Conservation (phyloP, 2,113 vertebrate species). For the Tricholaema leucomelas region DNA sequence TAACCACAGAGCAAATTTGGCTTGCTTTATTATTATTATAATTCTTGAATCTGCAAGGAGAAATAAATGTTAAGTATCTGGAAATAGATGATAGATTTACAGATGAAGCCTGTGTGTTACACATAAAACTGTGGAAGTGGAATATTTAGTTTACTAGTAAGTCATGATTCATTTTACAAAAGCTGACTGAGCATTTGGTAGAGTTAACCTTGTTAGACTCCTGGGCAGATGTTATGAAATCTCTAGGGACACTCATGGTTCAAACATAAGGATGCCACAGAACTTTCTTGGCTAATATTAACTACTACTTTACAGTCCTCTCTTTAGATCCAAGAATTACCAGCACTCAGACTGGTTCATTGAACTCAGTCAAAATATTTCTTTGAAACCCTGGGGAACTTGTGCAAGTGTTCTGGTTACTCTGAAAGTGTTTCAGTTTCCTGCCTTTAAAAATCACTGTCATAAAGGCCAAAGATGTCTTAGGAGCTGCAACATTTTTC, state of each 20-base stretch:
- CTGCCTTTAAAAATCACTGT: not conserved
- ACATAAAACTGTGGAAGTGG: not conserved
- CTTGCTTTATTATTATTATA: not conserved
- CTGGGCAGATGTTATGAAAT: not conserved
- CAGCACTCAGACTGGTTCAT: not conserved
- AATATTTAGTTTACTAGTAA: not conserved
- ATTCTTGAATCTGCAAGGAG: conserved; percentile 1
- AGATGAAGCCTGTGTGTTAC: not conserved
- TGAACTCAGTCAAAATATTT: not conserved
- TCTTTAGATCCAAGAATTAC: not conserved
- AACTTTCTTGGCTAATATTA: not conserved
- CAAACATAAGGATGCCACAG: not conserved
- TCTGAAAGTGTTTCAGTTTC: not conserved
- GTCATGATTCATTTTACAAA: not conserved
- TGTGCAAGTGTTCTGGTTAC: not conserved
- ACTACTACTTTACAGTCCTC: not conserved
- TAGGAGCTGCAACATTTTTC: not conserved
- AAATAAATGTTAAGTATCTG: conserved; percentile 7
- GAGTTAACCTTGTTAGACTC: not conserved
- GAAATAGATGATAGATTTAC: not conserved
- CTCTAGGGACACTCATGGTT: not conserved
- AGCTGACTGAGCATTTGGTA: not conserved
- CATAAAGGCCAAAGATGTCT: not conserved
- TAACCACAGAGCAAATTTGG: not conserved
- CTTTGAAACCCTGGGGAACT: not conserved